phyloP scores from a whole-genome alignment of 1,140 invertebrate genomes.

The Stegodyphus mimosarum region DNA sequence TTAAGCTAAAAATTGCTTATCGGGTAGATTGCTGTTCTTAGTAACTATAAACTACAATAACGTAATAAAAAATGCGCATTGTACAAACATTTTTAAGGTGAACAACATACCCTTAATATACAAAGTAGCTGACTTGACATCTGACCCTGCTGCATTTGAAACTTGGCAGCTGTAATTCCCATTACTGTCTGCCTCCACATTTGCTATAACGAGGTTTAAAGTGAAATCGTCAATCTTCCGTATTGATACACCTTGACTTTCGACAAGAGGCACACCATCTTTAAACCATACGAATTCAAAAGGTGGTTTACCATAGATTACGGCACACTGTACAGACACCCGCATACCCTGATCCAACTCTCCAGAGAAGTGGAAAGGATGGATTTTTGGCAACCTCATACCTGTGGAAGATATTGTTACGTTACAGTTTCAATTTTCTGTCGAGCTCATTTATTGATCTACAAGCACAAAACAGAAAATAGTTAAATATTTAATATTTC shows the following conservation, averaged over 20 bases:
- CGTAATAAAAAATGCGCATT: no score
- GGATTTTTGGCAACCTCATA: background rate
- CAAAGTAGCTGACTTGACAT: background rate
- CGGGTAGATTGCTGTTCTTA: no score
- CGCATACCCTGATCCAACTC: slow-evolving; percentile 71
- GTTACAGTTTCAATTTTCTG: no score
- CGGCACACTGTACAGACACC: slow-evolving; percentile 70
- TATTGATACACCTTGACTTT: background rate
- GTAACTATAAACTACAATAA: no score
- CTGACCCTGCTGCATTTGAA: background rate
- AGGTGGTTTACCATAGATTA: slow-evolving; percentile 61
- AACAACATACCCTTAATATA: background rate
- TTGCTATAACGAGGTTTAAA: background rate
- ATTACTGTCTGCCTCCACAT: background rate
- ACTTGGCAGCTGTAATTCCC: background rate
- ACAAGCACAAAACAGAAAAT: no score
- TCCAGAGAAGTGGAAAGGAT: slow-evolving; percentile 32
- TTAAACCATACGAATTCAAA: slow-evolving; percentile 62
- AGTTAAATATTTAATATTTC: no score
- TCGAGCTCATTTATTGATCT: no score
- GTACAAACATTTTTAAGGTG: no score
- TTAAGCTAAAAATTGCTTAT: no score
- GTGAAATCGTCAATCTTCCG: background rate
- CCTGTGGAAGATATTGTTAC: background rate
- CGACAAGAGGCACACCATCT: slow-evolving; percentile 29